Percentiles rank a stretch among this genome's conserved stretches.
phyloP scores from a whole-genome alignment of 2,888 invertebrate species.

The Drosophila melanosoma region DNA sequence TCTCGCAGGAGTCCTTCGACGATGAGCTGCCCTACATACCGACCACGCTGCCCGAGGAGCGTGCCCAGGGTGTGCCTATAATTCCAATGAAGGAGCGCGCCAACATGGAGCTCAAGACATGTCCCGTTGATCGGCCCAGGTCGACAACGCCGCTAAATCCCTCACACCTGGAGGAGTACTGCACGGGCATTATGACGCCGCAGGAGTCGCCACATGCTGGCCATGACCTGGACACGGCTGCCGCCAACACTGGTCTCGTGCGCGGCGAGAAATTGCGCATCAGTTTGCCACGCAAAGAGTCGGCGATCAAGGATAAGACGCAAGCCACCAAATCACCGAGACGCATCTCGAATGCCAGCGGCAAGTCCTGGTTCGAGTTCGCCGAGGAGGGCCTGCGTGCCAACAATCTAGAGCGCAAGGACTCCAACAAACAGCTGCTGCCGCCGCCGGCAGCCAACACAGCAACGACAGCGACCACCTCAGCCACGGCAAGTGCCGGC shows the following conservation, averaged over 20 bases:
- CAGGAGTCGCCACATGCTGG: conserved; percentile 48
- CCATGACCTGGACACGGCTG: conserved; percentile 40
- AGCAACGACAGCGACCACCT: conserved; percentile 5
- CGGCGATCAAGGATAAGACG: conserved; percentile 79
- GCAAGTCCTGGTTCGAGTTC: conserved; percentile 87
- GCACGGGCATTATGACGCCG: conserved; percentile 84
- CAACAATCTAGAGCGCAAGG: conserved; percentile 82
- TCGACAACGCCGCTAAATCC: conserved; percentile 90
- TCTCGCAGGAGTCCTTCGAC: conserved; percentile 93
- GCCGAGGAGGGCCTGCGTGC: conserved; percentile 87
- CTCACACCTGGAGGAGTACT: conserved; percentile 90
- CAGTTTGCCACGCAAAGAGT: conserved; percentile 88
- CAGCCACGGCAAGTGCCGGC: neutral
- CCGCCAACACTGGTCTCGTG: conserved; percentile 40
- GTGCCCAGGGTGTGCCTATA: conserved; percentile 92
- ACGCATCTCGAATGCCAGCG: conserved; percentile 85
- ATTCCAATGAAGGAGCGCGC: conserved; percentile 91
- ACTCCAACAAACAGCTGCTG: conserved; percentile 80
- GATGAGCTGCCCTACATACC: conserved; percentile 95
- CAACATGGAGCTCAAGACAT: conserved; percentile 88
- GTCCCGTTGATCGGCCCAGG: conserved; percentile 90
- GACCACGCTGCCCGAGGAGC: conserved; percentile 94
- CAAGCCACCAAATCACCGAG: conserved; percentile 86
- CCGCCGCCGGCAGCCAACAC: conserved; percentile 38
- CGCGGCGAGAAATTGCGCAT: conserved; percentile 89